Conservation (phyloP, 1,140 invertebrate species). For the Drosophila triauraria region DNA sequence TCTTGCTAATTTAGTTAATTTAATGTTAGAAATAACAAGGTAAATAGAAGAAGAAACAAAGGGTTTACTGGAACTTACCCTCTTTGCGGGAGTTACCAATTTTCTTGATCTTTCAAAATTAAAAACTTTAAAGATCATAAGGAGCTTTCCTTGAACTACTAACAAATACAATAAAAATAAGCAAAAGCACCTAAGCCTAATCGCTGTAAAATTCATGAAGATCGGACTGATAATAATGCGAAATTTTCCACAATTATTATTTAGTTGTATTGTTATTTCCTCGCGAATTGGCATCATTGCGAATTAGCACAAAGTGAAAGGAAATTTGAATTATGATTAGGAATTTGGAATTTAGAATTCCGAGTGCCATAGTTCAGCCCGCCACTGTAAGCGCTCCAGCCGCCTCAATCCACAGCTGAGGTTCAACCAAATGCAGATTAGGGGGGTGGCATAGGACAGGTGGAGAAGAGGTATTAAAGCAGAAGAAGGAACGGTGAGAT, state of each 20-base stretch:
- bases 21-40: neutral
- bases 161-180: neutral
- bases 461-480: neutral
- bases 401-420: neutral
- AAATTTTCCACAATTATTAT: neutral
- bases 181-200: neutral
- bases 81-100: too few relatives aligned
- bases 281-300: neutral
- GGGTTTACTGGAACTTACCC: too few relatives aligned
- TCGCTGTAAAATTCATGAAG: neutral
- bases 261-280: too few relatives aligned
- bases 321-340: neutral
- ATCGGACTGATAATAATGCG: neutral
- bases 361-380: neutral
- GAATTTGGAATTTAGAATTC: neutral
- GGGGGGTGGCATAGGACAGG: slow-evolving; percentile 2
- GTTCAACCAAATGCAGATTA: neutral
- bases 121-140: too few relatives aligned
- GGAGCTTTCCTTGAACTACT: neutral
- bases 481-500: neutral
- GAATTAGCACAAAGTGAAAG: neutral
- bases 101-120: too few relatives aligned
- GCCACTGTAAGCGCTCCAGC: neutral
- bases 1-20: slow-evolving; percentile 10
- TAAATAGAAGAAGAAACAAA: neutral